Evolutionary conservation across 1,140 invertebrate species (phyloP).

Genomic region (Papilio dardanus): DNA sequence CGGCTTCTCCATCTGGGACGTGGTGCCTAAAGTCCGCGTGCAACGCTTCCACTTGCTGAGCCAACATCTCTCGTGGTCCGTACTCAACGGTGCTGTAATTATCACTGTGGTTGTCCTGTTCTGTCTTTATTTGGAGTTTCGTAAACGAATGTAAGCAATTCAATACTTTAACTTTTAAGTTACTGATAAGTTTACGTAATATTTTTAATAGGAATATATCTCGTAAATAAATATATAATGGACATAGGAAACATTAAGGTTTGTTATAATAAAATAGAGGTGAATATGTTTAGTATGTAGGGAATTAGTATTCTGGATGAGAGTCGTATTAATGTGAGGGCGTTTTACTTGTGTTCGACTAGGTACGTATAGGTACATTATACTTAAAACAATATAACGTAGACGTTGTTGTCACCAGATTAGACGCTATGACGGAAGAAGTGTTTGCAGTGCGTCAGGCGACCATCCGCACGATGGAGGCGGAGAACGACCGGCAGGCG

Average conservation of each 20-base stretch:
- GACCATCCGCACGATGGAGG: constrained; percentile 60
- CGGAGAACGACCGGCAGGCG: constrained; percentile 59
- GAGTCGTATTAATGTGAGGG: no score
- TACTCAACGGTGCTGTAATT: constrained; percentile 58
- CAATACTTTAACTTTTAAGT: constrained; percentile 23
- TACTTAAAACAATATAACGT: no score
- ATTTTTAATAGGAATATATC: no score
- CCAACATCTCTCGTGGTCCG: constrained; percentile 59
- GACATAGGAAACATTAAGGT: no score
- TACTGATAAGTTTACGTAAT: no score
- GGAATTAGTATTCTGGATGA: no score
- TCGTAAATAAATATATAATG: no score
- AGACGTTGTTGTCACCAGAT: constrained; percentile 43
- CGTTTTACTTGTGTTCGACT: no score
- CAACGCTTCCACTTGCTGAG: constrained; percentile 61
- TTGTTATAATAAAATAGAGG: no score
- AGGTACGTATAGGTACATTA: no score
- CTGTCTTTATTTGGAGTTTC: constrained; percentile 68
- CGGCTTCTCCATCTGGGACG: constrained; percentile 65
- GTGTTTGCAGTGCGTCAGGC: constrained; percentile 60
- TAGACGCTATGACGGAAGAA: constrained; percentile 69
- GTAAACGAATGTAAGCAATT: constrained; percentile 63
- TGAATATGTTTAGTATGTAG: no score
- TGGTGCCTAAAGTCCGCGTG: constrained; percentile 64
- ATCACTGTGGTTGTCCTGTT: constrained; percentile 56